These are phyloP conservation scores for Drosophila anceps DNA, from an alignment of 2,888 invertebrate species.

Conservation along the genomic window DNA sequence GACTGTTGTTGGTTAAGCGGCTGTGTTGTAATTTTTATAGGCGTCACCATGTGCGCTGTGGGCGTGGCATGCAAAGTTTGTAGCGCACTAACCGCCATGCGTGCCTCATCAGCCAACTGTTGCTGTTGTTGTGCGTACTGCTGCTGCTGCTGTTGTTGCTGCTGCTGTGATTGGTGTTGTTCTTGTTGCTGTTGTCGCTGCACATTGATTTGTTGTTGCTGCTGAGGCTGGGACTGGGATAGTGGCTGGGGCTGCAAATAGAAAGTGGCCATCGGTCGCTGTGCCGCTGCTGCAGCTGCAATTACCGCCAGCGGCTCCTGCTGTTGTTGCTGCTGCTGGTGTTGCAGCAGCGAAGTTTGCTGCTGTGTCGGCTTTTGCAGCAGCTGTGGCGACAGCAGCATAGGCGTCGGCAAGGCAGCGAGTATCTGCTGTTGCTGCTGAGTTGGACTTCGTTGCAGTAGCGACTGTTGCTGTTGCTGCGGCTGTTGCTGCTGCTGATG, in stretches of 20 bases:
- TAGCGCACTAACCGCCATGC: conserved; percentile 70
- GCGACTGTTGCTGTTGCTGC: conserved; percentile 61
- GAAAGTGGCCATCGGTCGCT: conserved; percentile 57
- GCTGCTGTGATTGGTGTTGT: conserved; percentile 29
- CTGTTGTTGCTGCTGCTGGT: conserved; percentile 25
- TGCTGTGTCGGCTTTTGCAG: conserved; percentile 49
- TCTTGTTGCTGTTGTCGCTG: conserved; percentile 25
- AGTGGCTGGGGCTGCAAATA: conserved; percentile 31
- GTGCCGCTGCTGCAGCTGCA: conserved; percentile 57
- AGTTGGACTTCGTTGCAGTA: conserved; percentile 66
- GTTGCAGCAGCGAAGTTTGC: conserved; percentile 46
- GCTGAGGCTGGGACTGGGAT: conserved; percentile 32
- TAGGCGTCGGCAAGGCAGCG: conserved; percentile 71
- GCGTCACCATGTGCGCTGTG: conserved; percentile 40
- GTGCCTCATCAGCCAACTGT: conserved; percentile 62
- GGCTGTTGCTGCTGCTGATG: conserved; percentile 61
- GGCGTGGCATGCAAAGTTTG: conserved; percentile 67
- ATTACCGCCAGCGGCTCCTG: conserved; percentile 63
- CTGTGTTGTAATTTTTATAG: conserved; percentile 42
- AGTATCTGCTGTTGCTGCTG: conserved; percentile 73
- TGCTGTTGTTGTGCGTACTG: conserved; percentile 36
- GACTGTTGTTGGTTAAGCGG: conserved; percentile 11
- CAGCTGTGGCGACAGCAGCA: conserved; percentile 74
- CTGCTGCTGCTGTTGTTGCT: conserved; percentile 30
- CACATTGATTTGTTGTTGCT: conserved; percentile 23